These are phyloP conservation scores for Xiphophorus maculatus DNA, from an alignment of 2,113 vertebrate species.

Conservation along the genomic window DNA sequence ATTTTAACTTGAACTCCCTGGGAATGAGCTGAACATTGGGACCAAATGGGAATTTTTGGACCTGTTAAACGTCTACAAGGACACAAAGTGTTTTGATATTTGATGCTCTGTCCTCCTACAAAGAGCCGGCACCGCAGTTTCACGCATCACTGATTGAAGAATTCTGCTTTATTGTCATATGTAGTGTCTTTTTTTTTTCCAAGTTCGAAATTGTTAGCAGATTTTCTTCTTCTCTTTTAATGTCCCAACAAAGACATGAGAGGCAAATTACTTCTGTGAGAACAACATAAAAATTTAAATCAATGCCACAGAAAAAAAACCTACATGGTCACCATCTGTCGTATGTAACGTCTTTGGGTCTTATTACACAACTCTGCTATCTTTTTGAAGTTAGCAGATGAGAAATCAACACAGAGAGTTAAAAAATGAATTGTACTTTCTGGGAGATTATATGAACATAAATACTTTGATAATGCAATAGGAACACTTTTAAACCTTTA, in stretches of 20 bases:
- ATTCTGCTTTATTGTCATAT: conserved; percentile 58
- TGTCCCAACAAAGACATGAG: conserved; percentile 39
- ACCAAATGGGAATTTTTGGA: conserved; percentile 48
- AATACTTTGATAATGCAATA: too few species aligned
- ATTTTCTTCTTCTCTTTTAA: conserved; percentile 22
- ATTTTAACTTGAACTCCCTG: conserved; percentile 13
- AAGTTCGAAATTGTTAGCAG: conserved; percentile 70
- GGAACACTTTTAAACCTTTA: too few species aligned
- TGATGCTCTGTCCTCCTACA: conserved; percentile 49
- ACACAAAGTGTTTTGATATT: conserved; percentile 51
- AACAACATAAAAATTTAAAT: conserved; percentile 42
- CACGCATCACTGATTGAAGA: conserved; percentile 47
- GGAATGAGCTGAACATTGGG: conserved; percentile 31
- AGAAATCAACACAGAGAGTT: not conserved
- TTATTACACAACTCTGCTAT: not conserved
- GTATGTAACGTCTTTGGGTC: conserved; percentile 10
- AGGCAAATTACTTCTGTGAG: conserved; percentile 51
- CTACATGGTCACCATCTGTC: conserved; percentile 32
- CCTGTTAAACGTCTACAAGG: conserved; percentile 37
- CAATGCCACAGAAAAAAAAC: conserved; percentile 33
- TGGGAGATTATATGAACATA: not conserved
- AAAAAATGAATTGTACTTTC: not conserved
- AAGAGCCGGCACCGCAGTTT: conserved; percentile 45
- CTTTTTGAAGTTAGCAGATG: not conserved
- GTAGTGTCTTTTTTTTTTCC: conserved; percentile 33